Percentiles rank a stretch among this genome's conserved stretches.
These are phyloP conservation scores for Alligator mississippiensis DNA, from an alignment of 2,113 vertebrate species.

Conservation along the genomic window DNA sequence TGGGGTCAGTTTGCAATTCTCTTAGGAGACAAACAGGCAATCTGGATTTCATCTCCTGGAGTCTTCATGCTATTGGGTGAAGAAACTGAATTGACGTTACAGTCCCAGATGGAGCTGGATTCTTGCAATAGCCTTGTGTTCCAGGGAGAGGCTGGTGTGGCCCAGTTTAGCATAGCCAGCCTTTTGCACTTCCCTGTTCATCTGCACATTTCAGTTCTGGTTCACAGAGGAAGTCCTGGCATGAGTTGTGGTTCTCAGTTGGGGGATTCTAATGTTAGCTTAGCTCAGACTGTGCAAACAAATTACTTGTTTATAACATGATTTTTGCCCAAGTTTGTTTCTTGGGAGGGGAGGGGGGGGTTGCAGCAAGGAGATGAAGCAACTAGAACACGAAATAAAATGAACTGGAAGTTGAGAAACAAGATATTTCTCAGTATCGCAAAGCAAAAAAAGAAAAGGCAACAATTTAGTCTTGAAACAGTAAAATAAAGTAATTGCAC, in stretches of 20 bases:
- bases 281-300: neutral
- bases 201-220: neutral
- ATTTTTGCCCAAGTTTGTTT: neutral
- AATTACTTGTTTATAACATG: neutral
- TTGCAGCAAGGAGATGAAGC: neutral
- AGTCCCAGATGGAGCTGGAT: neutral
- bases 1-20: neutral
- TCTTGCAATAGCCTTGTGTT: neutral
- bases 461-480: slow-evolving; percentile 21
- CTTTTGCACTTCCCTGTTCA: slow-evolving; percentile 60
- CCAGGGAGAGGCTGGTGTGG: neutral
- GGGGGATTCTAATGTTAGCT: slow-evolving; percentile 10
- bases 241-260: neutral
- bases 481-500: neutral
- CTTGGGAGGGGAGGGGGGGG: neutral
- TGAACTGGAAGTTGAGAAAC: slow-evolving; percentile 14
- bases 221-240: slow-evolving; percentile 53
- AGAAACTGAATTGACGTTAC: neutral
- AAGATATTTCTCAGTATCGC: slow-evolving; percentile 48
- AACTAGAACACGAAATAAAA: slow-evolving; percentile 17
- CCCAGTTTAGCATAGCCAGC: slow-evolving; percentile 14
- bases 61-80: rapidly evolving
- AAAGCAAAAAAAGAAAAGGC: slow-evolving; percentile 6
- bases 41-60: slow-evolving; percentile 3
- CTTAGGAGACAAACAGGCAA: neutral